Percentiles rank a stretch among this genome's conserved stretches.
Conservation (phyloP, 2,888 invertebrate genomes). For the Ectemnius lituratus region DNA sequence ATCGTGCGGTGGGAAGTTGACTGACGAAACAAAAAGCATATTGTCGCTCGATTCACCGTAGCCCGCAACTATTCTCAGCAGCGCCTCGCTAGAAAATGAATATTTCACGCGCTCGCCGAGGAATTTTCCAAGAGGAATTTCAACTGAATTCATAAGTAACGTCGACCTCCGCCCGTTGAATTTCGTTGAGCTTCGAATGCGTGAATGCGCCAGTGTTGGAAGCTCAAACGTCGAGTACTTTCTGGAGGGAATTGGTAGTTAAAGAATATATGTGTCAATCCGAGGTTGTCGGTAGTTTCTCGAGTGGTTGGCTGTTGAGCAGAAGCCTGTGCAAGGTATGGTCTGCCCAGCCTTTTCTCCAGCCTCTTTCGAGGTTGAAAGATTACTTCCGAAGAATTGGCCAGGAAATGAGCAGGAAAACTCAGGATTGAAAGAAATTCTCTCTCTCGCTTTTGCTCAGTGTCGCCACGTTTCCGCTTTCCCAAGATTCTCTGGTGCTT, state of each 20-base stretch:
- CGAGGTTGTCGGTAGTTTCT: too few species aligned
- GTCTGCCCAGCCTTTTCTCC: too few species aligned
- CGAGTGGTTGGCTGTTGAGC: too few species aligned
- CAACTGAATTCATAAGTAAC: constrained; percentile 10
- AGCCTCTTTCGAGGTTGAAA: neutral
- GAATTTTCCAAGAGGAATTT: constrained; percentile 7
- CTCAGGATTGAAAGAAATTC: constrained; percentile 1
- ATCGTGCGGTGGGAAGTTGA: constrained; percentile 6
- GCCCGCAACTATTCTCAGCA: neutral
- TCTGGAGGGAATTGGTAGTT: too few species aligned
- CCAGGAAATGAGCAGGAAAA: constrained; percentile 8
- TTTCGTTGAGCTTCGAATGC: too few species aligned
- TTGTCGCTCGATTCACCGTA: constrained; percentile 4
- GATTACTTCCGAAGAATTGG: constrained; percentile 5
- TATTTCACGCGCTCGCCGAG: constrained; percentile 18
- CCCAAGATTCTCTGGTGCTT: too few species aligned
- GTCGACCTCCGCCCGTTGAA: too few species aligned
- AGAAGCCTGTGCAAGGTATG: too few species aligned
- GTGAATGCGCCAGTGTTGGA: too few species aligned
- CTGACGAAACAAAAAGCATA: constrained; percentile 30
- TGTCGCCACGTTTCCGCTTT: neutral
- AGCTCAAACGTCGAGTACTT: neutral
- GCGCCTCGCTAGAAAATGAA: constrained; percentile 4
- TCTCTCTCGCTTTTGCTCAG: neutral
- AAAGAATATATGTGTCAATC: too few species aligned